Base-by-base conservation (phyloP, 2,888 invertebrate species). In the Harpalus rufipes region DNA sequence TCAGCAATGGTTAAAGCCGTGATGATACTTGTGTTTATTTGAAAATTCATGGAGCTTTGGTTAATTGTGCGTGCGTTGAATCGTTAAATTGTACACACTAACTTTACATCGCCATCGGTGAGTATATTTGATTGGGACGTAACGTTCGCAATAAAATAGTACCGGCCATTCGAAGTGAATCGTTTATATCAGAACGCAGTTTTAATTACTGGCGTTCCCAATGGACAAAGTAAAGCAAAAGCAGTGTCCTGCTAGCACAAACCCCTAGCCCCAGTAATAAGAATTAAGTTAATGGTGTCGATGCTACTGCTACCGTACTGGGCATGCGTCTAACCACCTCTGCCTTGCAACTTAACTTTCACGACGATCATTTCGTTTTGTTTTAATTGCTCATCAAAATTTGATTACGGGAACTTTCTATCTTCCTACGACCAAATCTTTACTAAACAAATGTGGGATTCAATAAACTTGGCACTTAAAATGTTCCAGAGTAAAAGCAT, bases 361-460 rank as follows among this genome's bases (percentile, higher is more conserved):
- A 91, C 90, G 89, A 89, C 90, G 87, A 90, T 89, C 90, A 89
- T 90, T 90, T 88, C 90, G 90, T 90, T 90, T 90, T 90, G 90
- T 90, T 90, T 91, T 90, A 91, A 91, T 90, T 90, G 90, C 90
- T 90, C 90, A 88, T 91, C 90, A 90, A 91, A 91, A 89, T 91
- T 91, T 91, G 90, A 90, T 91, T 90, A 90, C 90, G 88, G 89
- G 89, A 90, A 90, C 89, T 88, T 89, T 88, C 89, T 89, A 90
- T 90, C 89, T 90, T 88, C 56, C 65, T 74, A 32, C 61, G 16
- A 39, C 51, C 61, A 44, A 76, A 32, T 76, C 39, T 83, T 81
- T 63, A 32, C 59, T 8, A 12, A 51, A 51, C 44, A 51, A 51
- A 51, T 51, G 12, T 51, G 12, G 8, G 12, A 51, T 12, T 51